Percentiles rank a stretch among this genome's conserved stretches.
Conservation (phyloP, 2,888 invertebrate species). For the Parnassius orleans region DNA sequence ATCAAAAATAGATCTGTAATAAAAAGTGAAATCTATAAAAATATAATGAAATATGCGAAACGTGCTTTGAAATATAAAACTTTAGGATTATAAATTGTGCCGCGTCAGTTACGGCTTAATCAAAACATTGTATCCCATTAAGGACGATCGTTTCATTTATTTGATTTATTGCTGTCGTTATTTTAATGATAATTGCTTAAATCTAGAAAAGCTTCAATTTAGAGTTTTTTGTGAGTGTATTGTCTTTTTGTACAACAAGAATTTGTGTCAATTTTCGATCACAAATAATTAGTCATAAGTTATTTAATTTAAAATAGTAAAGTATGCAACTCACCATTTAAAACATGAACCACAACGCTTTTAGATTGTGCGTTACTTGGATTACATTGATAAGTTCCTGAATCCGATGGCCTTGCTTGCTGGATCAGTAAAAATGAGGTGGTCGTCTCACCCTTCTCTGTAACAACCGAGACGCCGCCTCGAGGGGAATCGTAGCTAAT, state of each 20-base stretch:
- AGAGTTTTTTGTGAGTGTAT: too few relatives aligned
- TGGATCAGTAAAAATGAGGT: constrained; percentile 94
- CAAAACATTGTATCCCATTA: constrained; percentile 41
- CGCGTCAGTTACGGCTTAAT: constrained; percentile 34
- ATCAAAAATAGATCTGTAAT: not conserved
- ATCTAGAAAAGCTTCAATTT: constrained; percentile 36
- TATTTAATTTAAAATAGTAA: too few relatives aligned
- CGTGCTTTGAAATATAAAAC: constrained; percentile 5
- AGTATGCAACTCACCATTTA: constrained; percentile 88
- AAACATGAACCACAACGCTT: constrained; percentile 94
- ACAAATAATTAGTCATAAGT: too few relatives aligned
- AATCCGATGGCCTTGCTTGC: constrained; percentile 91
- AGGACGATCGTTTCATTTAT: constrained; percentile 52
- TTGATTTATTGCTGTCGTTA: constrained; percentile 61
- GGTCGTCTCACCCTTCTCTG: constrained; percentile 94
- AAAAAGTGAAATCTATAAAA: not conserved
- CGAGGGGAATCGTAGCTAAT: constrained; percentile 96
- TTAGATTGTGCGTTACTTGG: constrained; percentile 96
- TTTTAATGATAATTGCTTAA: constrained; percentile 58
- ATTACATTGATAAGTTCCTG: constrained; percentile 95
- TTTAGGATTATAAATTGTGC: constrained; percentile 27
- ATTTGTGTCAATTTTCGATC: too few relatives aligned
- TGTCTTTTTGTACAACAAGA: too few relatives aligned
- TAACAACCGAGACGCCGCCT: constrained; percentile 94
- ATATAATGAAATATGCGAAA: constrained; percentile 5